Conservation (phyloP, 2,113 vertebrate species). For the Hipposideros armiger region DNA sequence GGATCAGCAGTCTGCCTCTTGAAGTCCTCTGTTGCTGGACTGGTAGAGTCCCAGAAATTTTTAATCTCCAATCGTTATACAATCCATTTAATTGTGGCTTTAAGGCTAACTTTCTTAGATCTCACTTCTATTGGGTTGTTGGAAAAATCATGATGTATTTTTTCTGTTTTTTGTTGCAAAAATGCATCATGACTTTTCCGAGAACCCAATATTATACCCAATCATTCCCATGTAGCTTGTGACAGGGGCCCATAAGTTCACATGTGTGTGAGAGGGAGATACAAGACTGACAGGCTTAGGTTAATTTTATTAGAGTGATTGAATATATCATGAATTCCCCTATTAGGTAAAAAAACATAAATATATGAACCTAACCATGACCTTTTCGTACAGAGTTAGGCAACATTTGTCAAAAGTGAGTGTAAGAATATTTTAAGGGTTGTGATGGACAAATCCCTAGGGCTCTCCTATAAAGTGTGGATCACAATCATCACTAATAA, state of each 20-base stretch:
- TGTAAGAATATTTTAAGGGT: neutral
- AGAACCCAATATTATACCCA: neutral
- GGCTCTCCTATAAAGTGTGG: neutral
- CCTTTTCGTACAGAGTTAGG: neutral
- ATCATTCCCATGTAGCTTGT: neutral
- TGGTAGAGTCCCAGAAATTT: neutral
- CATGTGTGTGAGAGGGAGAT: neutral
- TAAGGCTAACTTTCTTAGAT: neutral
- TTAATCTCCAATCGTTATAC: neutral
- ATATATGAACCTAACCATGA: neutral
- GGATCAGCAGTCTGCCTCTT: neutral
- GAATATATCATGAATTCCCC: neutral
- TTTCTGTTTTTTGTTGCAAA: too few relatives aligned
- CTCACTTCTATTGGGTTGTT: neutral
- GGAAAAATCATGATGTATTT: too few relatives aligned
- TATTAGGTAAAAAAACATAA: slow-evolving; percentile 5
- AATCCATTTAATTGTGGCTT: neutral
- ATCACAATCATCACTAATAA: slow-evolving; percentile 43
- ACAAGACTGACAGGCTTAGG: neutral
- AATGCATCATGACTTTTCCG: too few relatives aligned
- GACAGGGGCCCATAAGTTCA: neutral
- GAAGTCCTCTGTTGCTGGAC: neutral
- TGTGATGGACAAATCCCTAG: neutral
- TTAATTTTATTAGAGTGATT: neutral
- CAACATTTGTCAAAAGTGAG: neutral